These are phyloP conservation scores for Scopus umbretta DNA, from an alignment of 2,113 vertebrate genomes.

Conservation along the genomic window DNA sequence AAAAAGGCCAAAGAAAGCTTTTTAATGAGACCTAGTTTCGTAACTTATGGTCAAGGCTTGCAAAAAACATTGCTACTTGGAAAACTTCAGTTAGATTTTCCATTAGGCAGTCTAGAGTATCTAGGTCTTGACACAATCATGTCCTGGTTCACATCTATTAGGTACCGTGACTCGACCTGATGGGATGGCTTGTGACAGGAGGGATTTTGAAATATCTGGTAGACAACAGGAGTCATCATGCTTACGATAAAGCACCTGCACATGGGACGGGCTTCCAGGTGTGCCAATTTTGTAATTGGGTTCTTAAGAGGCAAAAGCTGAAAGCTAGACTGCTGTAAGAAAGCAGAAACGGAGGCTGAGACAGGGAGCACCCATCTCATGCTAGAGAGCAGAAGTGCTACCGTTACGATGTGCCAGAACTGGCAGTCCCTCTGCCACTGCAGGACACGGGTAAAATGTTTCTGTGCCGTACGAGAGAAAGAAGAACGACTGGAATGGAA, in stretches of 20 bases:
- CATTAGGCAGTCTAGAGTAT: background rate
- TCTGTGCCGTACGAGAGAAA: background rate
- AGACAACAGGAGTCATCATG: background rate
- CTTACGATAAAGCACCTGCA: background rate
- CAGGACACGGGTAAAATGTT: background rate
- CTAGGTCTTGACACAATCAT: background rate
- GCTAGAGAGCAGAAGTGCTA: background rate
- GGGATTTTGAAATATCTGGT: background rate
- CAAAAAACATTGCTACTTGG: background rate
- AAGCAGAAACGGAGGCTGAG: background rate
- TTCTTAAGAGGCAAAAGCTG: background rate
- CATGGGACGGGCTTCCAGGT: background rate
- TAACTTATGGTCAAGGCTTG: background rate
- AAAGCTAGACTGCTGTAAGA: background rate
- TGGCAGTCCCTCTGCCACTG: background rate
- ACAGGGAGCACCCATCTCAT: background rate
- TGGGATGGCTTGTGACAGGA: background rate
- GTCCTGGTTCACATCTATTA: background rate
- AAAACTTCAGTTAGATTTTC: background rate
- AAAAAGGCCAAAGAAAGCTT: background rate
- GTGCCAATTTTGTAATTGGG: accelerated
- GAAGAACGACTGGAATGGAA: background rate
- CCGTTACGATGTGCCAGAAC: background rate
- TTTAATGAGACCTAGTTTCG: background rate
- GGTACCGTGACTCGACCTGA: background rate